phyloP scores from a whole-genome alignment of 92 coral and sea anemone genomes.

The Zoanthus solanderi region DNA sequence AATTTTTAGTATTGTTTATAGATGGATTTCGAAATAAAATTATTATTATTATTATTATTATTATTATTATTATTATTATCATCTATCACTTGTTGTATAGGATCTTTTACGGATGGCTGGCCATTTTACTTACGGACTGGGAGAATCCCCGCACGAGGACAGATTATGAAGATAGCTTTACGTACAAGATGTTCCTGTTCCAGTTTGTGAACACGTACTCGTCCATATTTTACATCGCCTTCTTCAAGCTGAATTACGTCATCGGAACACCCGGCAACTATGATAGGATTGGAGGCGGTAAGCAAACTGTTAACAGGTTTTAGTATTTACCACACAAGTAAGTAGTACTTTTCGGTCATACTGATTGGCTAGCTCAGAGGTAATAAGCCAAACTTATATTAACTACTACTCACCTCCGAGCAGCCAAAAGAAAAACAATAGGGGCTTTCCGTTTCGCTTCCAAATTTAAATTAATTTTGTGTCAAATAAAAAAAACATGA shows the following conservation, averaged over 20 bases:
- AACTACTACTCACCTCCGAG: no score
- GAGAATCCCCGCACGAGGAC: constrained; percentile 94
- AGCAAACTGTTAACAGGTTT: background rate
- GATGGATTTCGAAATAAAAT: no score
- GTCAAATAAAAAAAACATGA: no score
- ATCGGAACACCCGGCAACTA: constrained; percentile 92
- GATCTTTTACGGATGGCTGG: constrained; percentile 76
- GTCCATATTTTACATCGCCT: constrained; percentile 59
- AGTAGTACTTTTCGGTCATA: no score
- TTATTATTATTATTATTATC: no score
- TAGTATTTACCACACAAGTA: no score
- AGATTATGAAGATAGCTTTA: constrained; percentile 92
- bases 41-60: background rate
- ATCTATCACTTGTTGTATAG: background rate
- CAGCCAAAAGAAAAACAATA: no score
- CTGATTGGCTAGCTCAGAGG: no score
- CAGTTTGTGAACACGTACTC: constrained; percentile 33
- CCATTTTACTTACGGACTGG: constrained; percentile 85
- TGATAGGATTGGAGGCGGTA: constrained; percentile 68
- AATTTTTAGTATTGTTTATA: no score
- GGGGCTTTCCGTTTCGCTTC: no score
- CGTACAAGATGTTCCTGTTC: constrained; percentile 95
- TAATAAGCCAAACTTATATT: no score
- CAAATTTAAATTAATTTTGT: no score
- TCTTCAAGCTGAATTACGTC: constrained; percentile 87